Evolutionary conservation across 2,797 vertebrate species (phyloP).

Genomic region (Poeciliopsis gracilis): DNA sequence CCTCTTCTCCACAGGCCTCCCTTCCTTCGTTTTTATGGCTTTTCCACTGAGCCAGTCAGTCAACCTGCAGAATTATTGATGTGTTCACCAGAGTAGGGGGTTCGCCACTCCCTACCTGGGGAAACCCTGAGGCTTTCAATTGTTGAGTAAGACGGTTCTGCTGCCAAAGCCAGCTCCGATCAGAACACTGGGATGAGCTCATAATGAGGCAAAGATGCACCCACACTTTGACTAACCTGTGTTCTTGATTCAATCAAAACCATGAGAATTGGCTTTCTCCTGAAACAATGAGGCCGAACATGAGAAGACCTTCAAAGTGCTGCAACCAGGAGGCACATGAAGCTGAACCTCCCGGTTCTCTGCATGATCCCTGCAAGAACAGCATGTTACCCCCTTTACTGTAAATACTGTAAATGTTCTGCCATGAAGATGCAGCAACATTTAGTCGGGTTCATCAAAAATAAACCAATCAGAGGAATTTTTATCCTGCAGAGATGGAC

Average conservation of each 20-base stretch:
- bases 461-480: not conserved
- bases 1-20: conserved; percentile 50
- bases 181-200: conserved; percentile 41
- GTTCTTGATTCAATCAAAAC: conserved; percentile 38
- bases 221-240: conserved; percentile 31
- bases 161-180: conserved; percentile 44
- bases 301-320: conserved; percentile 9
- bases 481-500: not conserved
- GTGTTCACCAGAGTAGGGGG: conserved; percentile 59
- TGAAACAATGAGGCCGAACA: conserved; percentile 17
- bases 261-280: not conserved
- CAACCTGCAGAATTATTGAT: conserved; percentile 69
- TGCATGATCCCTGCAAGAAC: not conserved
- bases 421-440: not conserved
- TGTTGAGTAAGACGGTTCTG: conserved; percentile 61
- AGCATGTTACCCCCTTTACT: not conserved
- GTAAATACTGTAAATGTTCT: not conserved
- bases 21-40: conserved; percentile 45
- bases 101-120: conserved; percentile 60
- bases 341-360: not conserved
- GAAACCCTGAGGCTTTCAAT: conserved; percentile 65
- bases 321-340: not conserved
- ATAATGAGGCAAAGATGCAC: conserved; percentile 37
- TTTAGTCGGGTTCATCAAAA: not conserved
- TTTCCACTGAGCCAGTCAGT: conserved; percentile 57